Evolutionary conservation across 2,797 vertebrate species (phyloP).

Genomic region (Pitangus sulphuratus): DNA sequence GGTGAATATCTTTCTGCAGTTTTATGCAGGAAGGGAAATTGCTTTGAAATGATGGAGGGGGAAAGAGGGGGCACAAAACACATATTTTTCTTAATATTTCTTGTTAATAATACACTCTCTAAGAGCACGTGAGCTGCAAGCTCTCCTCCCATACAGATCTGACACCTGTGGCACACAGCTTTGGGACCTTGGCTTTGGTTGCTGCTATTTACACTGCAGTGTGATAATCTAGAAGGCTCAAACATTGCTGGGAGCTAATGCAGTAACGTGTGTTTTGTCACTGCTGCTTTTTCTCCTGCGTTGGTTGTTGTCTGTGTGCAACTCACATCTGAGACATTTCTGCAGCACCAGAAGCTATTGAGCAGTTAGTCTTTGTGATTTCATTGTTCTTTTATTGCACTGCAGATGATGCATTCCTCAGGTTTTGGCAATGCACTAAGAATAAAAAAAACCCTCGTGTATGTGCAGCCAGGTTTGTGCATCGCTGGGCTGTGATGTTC

Average conservation of each 20-base stretch:
- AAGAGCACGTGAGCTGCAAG: background rate
- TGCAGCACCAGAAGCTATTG: background rate
- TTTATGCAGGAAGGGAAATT: background rate
- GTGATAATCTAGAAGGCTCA: background rate
- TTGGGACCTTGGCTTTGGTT: background rate
- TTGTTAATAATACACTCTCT: background rate
- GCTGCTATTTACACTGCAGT: background rate
- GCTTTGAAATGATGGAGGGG: background rate
- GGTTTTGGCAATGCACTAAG: background rate
- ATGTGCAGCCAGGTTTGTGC: background rate
- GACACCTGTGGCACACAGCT: background rate
- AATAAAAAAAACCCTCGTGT: background rate
- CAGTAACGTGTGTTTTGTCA: background rate
- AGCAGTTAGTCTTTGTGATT: background rate
- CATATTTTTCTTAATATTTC: background rate
- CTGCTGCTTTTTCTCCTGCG: background rate
- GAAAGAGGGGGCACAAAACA: background rate
- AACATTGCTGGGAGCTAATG: background rate
- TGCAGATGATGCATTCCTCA: background rate
- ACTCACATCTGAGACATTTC: background rate
- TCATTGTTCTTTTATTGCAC: background rate
- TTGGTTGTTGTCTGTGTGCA: background rate
- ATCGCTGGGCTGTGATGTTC: background rate
- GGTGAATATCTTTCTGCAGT: background rate
- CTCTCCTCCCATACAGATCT: background rate